Percentiles rank a stretch among this genome's conserved stretches.
Conservation (phyloP, 1,140 invertebrate species). For the Caerostris darwini region DNA sequence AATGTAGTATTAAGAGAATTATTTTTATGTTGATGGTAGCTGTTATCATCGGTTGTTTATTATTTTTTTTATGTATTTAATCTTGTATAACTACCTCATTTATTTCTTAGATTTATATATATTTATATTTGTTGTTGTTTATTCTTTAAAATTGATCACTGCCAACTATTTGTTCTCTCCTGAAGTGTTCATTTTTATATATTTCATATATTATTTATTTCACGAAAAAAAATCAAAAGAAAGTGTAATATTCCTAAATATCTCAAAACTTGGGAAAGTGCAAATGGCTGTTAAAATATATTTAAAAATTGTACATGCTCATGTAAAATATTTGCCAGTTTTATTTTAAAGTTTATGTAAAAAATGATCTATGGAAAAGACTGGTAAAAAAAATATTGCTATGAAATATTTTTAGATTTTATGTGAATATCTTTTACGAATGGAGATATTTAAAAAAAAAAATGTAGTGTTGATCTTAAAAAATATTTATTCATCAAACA, state of each 20-base stretch:
- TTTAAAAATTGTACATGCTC: background rate
- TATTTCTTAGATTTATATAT: background rate
- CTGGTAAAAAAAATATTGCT: background rate
- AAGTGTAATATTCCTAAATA: background rate
- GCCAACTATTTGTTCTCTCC: conserved; percentile 1
- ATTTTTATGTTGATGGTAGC: conserved; percentile 2
- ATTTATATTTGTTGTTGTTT: background rate
- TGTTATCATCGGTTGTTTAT: background rate
- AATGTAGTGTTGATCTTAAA: background rate
- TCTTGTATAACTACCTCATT: conserved; percentile 37
- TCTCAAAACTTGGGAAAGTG: background rate
- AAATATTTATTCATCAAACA: background rate
- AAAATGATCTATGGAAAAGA: background rate
- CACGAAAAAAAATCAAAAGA: conserved; percentile 11
- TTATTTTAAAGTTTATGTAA: background rate
- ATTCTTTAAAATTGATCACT: background rate
- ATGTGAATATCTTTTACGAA: background rate
- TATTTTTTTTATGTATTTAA: background rate
- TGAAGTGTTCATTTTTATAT: background rate
- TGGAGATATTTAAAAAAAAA: background rate
- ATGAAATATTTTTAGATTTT: conserved; percentile 10
- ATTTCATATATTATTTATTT: background rate
- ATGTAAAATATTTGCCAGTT: background rate
- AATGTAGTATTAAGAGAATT: background rate
- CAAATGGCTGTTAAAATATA: background rate